A percentile compares a stretch with the other conserved stretches of the same genome.
These are phyloP conservation scores for Drosophila bocqueti DNA, from an alignment of 1,140 invertebrate species.

Conservation along the genomic window DNA sequence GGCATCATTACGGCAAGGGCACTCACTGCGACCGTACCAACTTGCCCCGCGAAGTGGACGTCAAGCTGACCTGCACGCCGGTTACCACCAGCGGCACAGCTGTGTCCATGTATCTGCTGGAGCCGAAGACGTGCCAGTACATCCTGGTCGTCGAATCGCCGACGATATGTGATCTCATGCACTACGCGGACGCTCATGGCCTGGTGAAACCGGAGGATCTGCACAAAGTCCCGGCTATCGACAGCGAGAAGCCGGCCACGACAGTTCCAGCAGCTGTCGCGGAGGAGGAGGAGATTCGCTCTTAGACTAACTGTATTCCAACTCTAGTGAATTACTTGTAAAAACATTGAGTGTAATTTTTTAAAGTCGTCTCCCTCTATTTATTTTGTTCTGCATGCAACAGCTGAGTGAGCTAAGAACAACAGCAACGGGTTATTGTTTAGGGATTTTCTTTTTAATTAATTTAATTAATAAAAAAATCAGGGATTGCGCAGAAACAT, in stretches of 20 bases:
- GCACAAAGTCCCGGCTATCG: slow-evolving; percentile 28
- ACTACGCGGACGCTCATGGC: slow-evolving; percentile 88
- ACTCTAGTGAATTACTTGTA: slow-evolving; percentile 43
- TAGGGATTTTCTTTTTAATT: not conserved
- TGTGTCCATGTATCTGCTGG: slow-evolving; percentile 94
- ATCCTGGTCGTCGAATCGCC: slow-evolving; percentile 96
- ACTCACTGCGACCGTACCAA: slow-evolving; percentile 94
- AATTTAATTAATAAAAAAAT: not conserved
- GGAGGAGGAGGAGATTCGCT: slow-evolving; percentile 60
- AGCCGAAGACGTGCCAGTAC: slow-evolving; percentile 96
- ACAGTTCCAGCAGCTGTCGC: slow-evolving; percentile 12
- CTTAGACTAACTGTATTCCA: slow-evolving; percentile 39
- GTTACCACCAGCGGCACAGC: slow-evolving; percentile 89
- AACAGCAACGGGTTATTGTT: not conserved
- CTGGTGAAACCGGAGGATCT: slow-evolving; percentile 63
- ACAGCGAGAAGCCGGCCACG: slow-evolving; percentile 25
- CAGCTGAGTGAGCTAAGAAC: not conserved
- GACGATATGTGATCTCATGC: slow-evolving; percentile 94
- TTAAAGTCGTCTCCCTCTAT: not conserved
- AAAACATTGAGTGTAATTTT: slow-evolving; percentile 40
- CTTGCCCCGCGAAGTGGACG: slow-evolving; percentile 93
- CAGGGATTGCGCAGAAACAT: not conserved
- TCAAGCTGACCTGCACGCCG: slow-evolving; percentile 93
- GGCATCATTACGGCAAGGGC: slow-evolving; percentile 95
- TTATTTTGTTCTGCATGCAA: not conserved